These are phyloP conservation scores for Margarornis squamiger DNA, from an alignment of 2,797 vertebrate genomes.

Conservation along the genomic window DNA sequence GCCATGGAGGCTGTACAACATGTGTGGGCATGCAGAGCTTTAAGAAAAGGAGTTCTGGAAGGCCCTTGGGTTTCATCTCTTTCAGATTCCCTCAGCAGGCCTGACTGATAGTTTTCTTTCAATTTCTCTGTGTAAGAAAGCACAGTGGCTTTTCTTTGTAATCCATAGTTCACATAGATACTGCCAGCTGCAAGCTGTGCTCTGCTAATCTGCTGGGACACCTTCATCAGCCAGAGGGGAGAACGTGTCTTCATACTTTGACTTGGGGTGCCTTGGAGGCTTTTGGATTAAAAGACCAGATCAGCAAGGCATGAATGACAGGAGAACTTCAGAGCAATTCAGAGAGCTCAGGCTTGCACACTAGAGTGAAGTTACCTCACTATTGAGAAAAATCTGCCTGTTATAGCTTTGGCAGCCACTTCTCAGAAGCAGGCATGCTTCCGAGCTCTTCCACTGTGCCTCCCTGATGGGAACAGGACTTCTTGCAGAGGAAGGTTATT, in stretches of 20 bases:
- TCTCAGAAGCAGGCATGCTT: not conserved
- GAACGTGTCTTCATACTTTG: not conserved
- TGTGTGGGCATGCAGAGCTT: not conserved
- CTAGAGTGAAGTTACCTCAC: accelerated
- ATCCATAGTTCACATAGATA: not conserved
- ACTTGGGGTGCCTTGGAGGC: not conserved
- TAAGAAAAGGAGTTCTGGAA: not conserved
- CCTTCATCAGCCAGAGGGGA: not conserved
- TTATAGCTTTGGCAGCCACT: not conserved
- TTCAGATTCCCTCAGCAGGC: not conserved
- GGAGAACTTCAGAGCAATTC: not conserved
- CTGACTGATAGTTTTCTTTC: not conserved
- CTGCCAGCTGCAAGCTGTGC: accelerated
- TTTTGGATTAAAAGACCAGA: not conserved
- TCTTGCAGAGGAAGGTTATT: not conserved
- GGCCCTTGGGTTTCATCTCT: not conserved
- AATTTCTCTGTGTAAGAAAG: not conserved
- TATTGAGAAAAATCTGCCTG: not conserved
- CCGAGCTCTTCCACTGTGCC: not conserved
- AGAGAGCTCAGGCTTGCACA: not conserved
- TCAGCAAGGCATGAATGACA: not conserved
- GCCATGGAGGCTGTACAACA: not conserved
- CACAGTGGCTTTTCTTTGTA: not conserved
- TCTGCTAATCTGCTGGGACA: not conserved
- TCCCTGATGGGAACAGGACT: not conserved